Conservation (phyloP, 2,797 vertebrate genomes). For the Mormyrops boulengeri region DNA sequence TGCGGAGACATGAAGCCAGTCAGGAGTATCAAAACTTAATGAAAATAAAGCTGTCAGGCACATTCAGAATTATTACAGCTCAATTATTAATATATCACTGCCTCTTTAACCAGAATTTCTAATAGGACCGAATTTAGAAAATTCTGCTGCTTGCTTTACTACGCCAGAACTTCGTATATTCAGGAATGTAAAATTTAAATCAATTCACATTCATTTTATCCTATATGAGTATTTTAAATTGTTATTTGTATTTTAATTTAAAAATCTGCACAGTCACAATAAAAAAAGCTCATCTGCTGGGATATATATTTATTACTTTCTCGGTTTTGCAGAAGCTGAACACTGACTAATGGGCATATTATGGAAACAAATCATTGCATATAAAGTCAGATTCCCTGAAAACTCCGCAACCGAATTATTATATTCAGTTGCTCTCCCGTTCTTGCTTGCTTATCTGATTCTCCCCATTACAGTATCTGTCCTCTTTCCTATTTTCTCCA, state of each 20-base stretch:
- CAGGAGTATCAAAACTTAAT: neutral
- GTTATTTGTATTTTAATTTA: neutral
- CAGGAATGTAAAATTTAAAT: neutral
- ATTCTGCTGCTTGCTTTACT: neutral
- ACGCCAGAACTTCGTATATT: neutral
- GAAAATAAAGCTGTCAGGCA: neutral
- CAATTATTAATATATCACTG: neutral
- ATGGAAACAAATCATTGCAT: neutral
- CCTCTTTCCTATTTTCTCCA: neutral
- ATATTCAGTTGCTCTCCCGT: neutral
- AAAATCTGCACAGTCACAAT: neutral
- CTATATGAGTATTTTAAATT: neutral
- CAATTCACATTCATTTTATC: neutral
- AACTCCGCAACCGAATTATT: neutral
- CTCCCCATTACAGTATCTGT: neutral
- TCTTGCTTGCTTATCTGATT: neutral
- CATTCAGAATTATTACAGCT: neutral
- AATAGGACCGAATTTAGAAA: neutral
- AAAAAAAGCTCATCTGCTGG: neutral
- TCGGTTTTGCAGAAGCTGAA: neutral
- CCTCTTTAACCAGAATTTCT: neutral
- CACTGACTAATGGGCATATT: neutral
- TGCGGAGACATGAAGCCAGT: neutral
- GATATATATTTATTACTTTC: neutral
- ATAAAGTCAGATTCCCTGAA: neutral